Percentiles rank a stretch among this genome's conserved stretches.
Conservation (phyloP, 2,113 vertebrate genomes). For the Saimiri boliviensis region DNA sequence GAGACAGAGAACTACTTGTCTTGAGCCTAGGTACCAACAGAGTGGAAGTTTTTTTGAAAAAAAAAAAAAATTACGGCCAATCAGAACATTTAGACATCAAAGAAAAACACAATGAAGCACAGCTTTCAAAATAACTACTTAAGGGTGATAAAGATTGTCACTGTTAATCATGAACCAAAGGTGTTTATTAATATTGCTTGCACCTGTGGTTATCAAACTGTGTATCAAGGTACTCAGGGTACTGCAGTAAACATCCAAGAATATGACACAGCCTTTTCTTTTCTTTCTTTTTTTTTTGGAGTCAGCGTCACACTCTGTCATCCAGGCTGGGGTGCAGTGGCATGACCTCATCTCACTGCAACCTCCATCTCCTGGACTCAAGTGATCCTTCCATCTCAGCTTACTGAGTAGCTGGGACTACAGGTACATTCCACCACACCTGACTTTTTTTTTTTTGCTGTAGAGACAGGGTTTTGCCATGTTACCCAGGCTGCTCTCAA, state of each 20-base stretch:
- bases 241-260: background rate
- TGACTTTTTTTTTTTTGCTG: no score
- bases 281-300: no score
- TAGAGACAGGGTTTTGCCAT: no score
- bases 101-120: background rate
- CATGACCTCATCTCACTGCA: no score
- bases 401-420: no score
- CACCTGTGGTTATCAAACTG: background rate
- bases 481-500: no score
- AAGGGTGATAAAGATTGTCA: background rate
- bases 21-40: background rate
- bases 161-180: background rate
- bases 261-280: background rate
- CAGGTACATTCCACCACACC: no score
- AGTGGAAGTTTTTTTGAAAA: background rate
- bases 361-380: no score
- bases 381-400: no score
- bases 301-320: no score
- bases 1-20: background rate
- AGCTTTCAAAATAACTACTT: conserved; percentile 20
- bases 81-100: background rate
- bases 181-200: background rate
- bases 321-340: no score
- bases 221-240: background rate
- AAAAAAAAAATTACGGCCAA: background rate